A percentile compares a stretch with the other conserved stretches of the same genome.
Conservation (phyloP, 2,888 invertebrate genomes). For the Ptilodon capucinus region DNA sequence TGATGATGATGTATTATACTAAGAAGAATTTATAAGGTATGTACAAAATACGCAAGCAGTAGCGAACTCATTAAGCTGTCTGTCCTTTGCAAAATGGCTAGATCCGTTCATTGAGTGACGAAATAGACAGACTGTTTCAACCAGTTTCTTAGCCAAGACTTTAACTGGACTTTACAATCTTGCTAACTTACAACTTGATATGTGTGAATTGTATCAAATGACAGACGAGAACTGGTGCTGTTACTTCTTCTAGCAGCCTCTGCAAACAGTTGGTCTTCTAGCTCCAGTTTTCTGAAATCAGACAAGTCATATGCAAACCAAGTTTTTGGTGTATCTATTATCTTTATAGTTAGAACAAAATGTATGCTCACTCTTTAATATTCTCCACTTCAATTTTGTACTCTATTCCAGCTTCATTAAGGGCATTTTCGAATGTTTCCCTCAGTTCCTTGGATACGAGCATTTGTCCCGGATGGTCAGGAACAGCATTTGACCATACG, state of each 20-base stretch:
- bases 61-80: no score
- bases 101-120: no score
- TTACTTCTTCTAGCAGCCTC: slow-evolving; percentile 40
- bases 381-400: slow-evolving; percentile 47
- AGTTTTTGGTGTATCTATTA: no score
- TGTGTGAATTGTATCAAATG: slow-evolving; percentile 50
- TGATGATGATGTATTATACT: no score
- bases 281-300: slow-evolving; percentile 44
- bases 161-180: no score
- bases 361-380: slow-evolving; percentile 55
- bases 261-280: slow-evolving; percentile 50
- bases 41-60: no score
- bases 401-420: slow-evolving; percentile 36
- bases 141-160: no score
- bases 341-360: neutral
- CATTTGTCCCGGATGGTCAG: slow-evolving; percentile 42
- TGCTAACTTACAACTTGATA: slow-evolving; percentile 47
- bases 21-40: no score
- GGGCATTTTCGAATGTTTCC: slow-evolving; percentile 36
- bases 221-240: slow-evolving; percentile 36
- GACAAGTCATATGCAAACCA: no score
- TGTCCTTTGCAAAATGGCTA: neutral
- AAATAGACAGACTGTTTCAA: no score
- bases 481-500: slow-evolving; percentile 48
- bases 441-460: slow-evolving; percentile 45